These are phyloP conservation scores for Parthenolecanium corni DNA, from an alignment of 2,888 invertebrate genomes.

Conservation along the genomic window DNA sequence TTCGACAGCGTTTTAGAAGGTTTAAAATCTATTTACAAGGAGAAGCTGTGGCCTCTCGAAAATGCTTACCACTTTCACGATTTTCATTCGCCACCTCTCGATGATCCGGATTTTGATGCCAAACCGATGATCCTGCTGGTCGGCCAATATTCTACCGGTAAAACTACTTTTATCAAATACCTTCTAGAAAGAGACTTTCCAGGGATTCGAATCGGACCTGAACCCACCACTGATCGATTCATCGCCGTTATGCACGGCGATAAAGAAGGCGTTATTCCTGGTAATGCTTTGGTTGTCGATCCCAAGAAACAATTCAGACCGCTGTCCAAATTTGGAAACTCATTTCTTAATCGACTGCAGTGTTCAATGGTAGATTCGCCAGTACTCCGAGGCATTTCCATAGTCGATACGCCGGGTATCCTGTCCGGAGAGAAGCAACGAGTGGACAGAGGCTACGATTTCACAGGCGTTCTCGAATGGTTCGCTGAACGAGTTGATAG, in stretches of 20 bases:
- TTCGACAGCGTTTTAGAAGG: constrained; percentile 75
- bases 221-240: constrained; percentile 54
- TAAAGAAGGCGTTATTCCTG: constrained; percentile 44
- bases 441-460: constrained; percentile 54
- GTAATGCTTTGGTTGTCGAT: constrained; percentile 55
- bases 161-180: constrained; percentile 47
- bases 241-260: constrained; percentile 51
- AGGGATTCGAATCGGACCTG: constrained; percentile 53
- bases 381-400: constrained; percentile 49
- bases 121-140: constrained; percentile 54
- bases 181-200: constrained; percentile 49
- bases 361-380: constrained; percentile 48
- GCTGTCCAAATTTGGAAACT: constrained; percentile 52
- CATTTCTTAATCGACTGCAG: constrained; percentile 53
- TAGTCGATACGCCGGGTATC: constrained; percentile 52
- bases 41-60: constrained; percentile 45
- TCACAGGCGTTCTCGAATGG: constrained; percentile 54
- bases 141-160: constrained; percentile 55
- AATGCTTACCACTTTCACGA: constrained; percentile 45
- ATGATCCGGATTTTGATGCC: constrained; percentile 53
- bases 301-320: constrained; percentile 51
- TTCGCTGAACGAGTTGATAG: constrained; percentile 55
- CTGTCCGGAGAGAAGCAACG: constrained; percentile 51
- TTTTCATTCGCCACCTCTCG: constrained; percentile 46
- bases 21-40: constrained; percentile 46